Evolutionary conservation across 2,888 invertebrate species (phyloP).

Genomic region (Andrena camellia): DNA sequence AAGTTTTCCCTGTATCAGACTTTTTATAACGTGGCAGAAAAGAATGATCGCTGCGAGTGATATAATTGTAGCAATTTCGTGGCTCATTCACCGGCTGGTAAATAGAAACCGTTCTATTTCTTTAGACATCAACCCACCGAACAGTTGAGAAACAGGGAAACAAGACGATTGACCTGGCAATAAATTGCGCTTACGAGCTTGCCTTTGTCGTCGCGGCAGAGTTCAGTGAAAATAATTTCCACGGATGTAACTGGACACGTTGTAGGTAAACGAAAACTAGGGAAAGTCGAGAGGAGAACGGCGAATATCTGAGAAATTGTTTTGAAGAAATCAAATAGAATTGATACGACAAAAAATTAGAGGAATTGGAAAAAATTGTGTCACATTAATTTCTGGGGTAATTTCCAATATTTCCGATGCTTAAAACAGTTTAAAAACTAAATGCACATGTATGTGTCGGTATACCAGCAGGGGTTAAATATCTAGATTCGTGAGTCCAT

Average conservation of each 20-base stretch:
- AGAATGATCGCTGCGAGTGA: slow-evolving; percentile 32
- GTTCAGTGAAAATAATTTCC: slow-evolving; percentile 20
- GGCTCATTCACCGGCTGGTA: slow-evolving; percentile 28
- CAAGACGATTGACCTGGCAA: not conserved
- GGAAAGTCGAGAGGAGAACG: too few species aligned
- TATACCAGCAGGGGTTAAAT: too few species aligned
- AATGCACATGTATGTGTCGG: too few species aligned
- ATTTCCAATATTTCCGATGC: too few species aligned
- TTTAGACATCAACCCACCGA: slow-evolving; percentile 13
- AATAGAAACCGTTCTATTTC: slow-evolving; percentile 25
- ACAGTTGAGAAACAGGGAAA: slow-evolving; percentile 15
- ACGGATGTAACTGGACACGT: not conserved
- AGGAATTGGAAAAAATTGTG: too few species aligned
- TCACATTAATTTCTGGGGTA: too few species aligned
- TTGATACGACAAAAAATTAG: too few species aligned
- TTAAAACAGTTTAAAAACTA: too few species aligned
- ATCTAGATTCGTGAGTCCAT: too few species aligned
- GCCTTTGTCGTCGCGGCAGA: not conserved
- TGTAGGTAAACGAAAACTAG: not conserved
- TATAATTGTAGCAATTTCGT: slow-evolving; percentile 50
- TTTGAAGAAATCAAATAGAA: too few species aligned
- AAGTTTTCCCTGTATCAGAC: slow-evolving; percentile 31
- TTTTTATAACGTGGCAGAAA: slow-evolving; percentile 17
- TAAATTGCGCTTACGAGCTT: slow-evolving; percentile 4
- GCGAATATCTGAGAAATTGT: too few species aligned